Conservation (phyloP, 2,113 vertebrate species). For the Esox niger region DNA sequence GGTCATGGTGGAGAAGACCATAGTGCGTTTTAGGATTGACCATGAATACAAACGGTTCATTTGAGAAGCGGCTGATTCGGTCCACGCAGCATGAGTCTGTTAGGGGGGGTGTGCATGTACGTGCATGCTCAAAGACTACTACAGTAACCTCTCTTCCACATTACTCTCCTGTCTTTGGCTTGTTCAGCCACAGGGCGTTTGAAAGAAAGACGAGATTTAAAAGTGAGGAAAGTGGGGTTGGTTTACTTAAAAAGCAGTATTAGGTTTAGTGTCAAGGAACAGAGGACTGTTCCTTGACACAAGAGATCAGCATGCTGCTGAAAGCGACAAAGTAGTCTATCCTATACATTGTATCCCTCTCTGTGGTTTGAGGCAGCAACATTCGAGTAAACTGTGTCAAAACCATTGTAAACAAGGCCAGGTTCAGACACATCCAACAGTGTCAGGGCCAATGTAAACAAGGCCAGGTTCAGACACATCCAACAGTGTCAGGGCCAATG, state of each 20-base stretch:
- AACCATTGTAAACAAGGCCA: neutral
- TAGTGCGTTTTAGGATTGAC: slow-evolving; percentile 31
- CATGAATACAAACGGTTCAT: slow-evolving; percentile 17
- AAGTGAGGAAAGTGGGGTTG: neutral
- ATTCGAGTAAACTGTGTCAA: neutral
- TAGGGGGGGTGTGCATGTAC: neutral
- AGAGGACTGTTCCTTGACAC: neutral
- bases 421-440: too few species aligned
- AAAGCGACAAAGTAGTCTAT: slow-evolving; percentile 1
- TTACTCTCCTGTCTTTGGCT: neutral
- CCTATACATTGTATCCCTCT: neutral
- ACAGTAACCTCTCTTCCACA: neutral
- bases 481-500: too few species aligned
- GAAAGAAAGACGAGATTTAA: neutral
- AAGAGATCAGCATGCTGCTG: neutral
- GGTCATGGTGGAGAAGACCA: slow-evolving; percentile 24
- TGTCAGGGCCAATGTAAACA: too few species aligned
- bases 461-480: too few species aligned
- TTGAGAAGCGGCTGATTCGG: slow-evolving; percentile 23
- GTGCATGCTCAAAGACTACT: neutral
- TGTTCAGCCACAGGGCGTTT: neutral
- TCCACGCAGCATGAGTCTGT: slow-evolving; percentile 1
- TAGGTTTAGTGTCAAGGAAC: slow-evolving; percentile 1
- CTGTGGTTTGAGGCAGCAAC: neutral
- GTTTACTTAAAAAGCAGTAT: slow-evolving; percentile 1